Conservation (phyloP, 2,113 vertebrate species). For the Perca flavescens region DNA sequence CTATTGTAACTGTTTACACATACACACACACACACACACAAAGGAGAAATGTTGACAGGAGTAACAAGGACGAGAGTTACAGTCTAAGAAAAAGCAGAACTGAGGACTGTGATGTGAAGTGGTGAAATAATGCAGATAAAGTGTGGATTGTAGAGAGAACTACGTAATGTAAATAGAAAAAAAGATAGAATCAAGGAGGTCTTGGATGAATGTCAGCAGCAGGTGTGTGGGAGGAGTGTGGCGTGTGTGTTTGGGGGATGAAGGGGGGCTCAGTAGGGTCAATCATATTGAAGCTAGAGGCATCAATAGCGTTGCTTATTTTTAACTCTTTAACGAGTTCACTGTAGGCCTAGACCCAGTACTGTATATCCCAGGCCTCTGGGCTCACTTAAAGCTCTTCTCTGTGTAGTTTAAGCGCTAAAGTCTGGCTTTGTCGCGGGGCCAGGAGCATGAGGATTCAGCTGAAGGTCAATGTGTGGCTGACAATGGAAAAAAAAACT, state of each 20-base stretch:
- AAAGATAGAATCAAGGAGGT: constrained; percentile 11
- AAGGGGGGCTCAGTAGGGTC: constrained; percentile 53
- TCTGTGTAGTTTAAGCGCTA: constrained; percentile 18
- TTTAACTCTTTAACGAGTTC: constrained; percentile 84
- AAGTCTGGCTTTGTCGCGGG: constrained; percentile 12
- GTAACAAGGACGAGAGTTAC: neutral
- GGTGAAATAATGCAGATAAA: neutral
- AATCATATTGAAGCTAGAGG: constrained; percentile 66
- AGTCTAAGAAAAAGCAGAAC: neutral
- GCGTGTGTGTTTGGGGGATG: constrained; percentile 1
- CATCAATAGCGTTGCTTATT: constrained; percentile 80
- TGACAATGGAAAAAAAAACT: neutral
- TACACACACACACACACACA: neutral
- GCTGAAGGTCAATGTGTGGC: constrained; percentile 2
- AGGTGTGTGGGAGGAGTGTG: constrained; percentile 52
- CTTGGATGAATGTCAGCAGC: constrained; percentile 66
- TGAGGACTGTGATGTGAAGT: neutral
- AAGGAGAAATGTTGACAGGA: neutral
- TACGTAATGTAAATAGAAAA: constrained; percentile 4
- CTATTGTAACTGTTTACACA: neutral
- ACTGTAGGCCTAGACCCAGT: constrained; percentile 76
- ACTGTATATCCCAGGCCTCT: constrained; percentile 29
- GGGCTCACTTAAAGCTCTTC: constrained; percentile 16
- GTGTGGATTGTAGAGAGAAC: neutral
- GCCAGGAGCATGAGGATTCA: neutral